phyloP scores from a whole-genome alignment of 2,113 vertebrate genomes.

The Microcebus jonahi region DNA sequence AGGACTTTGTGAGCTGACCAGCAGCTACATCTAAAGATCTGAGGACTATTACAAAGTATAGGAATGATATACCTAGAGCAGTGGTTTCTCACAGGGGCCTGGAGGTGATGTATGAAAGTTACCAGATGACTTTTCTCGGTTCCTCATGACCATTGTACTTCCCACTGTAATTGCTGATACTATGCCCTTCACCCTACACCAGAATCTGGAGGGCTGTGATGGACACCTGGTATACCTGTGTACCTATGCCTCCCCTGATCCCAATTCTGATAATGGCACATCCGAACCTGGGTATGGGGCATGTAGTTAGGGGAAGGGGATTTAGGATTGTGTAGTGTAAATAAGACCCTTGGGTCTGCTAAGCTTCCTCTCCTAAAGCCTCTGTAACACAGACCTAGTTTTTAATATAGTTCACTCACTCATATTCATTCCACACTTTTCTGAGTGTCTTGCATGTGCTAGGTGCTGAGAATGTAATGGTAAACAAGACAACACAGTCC shows the following conservation, averaged over 20 bases:
- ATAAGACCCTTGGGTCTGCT: background rate
- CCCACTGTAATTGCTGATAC: background rate
- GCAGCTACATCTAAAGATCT: background rate
- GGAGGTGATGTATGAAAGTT: background rate
- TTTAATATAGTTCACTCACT: background rate
- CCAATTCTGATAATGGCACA: background rate
- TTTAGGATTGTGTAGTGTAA: background rate
- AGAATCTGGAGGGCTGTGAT: background rate
- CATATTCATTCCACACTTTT: background rate
- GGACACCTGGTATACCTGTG: no score
- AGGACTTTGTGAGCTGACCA: background rate
- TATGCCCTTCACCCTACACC: fast-evolving
- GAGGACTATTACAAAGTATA: background rate
- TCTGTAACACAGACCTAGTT: background rate
- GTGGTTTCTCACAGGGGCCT: background rate
- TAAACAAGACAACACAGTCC: background rate
- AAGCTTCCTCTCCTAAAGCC: background rate
- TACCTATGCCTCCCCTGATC: background rate
- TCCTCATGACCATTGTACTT: background rate
- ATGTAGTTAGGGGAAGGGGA: background rate
- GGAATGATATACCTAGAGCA: background rate
- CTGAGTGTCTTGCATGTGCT: background rate
- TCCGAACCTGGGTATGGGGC: background rate
- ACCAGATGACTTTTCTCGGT: background rate
- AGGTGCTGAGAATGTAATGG: background rate